Evolutionary conservation across 2,888 invertebrate species (phyloP), one percentile per base, ranked within the genome.

Genomic region (Gastracanthus pulcherrimus): DNA sequence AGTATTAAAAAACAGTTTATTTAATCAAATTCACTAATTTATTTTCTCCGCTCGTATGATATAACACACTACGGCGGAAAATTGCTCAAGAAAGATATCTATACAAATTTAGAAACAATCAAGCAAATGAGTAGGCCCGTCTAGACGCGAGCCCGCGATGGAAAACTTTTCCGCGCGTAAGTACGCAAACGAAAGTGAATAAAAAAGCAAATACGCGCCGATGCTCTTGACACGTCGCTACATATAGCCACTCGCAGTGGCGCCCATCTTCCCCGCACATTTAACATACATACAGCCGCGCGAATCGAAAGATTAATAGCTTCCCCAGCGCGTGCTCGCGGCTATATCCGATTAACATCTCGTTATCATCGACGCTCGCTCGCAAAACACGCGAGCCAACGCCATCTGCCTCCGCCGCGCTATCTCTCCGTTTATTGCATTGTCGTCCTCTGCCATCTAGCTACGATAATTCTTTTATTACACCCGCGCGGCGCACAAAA

Each of bases 281-380:
- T 11, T 45, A 13, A 45, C 5, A n/a, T 45, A 45, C n/a, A 45
- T 45, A n/a, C n/a, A n/a, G n/a, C n/a, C 13, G 45, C 45, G 45
- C 45, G n/a, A 51, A 51, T 60, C 48, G 29, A 60, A 58, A 70
- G 48, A 60, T 77, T 62, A 34, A 69, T 36, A 48, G 16, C 70
- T n/a, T n/a, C n/a, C n/a, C 19, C 7, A 4, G 16, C 13, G 7
- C n/a, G n/a, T n/a, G n/a, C 45, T 13, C 16, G n/a, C 23, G 5
- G 7, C 19, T 19, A 6, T 7, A 66, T 19, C 23, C 29, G 36
- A 69, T 48, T 62, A 60, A 62, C 23, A 38, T 38, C 34, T 16
- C 19, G 29, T 77, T 70, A 77, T 70, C 70, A 16, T 26, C 23
- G 19, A n/a, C n/a, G n/a, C n/a, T n/a, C n/a, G n/a, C n/a, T n/a